These are phyloP conservation scores for Morone saxatilis DNA, from an alignment of 2,113 vertebrate genomes.

Conservation along the genomic window DNA sequence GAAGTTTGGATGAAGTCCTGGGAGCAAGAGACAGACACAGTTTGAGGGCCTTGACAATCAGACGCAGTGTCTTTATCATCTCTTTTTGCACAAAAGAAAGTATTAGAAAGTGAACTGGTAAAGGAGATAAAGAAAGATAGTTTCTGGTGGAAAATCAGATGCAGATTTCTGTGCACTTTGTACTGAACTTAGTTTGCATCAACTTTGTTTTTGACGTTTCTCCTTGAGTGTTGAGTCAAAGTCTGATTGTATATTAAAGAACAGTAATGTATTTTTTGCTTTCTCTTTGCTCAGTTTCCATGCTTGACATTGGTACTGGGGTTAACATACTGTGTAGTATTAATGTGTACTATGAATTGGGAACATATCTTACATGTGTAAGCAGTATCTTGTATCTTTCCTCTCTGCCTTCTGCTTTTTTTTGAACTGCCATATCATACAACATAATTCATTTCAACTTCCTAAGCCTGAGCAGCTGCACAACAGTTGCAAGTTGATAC, in stretches of 20 bases:
- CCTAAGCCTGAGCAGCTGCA: neutral
- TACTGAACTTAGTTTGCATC: neutral
- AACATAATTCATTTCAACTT: neutral
- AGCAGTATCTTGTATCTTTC: neutral
- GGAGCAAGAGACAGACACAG: slow-evolving; percentile 21
- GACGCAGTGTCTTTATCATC: neutral
- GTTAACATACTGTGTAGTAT: too few relatives aligned
- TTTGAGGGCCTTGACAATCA: slow-evolving; percentile 4
- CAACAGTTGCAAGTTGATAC: neutral
- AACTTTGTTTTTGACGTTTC: neutral
- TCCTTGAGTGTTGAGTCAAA: too few relatives aligned
- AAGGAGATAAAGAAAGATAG: slow-evolving; percentile 12
- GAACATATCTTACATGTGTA: neutral
- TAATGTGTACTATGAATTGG: too few relatives aligned
- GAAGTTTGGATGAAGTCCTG: slow-evolving; percentile 42
- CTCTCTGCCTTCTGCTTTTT: neutral
- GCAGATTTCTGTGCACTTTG: neutral
- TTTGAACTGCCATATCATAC: neutral
- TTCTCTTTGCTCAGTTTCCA: neutral
- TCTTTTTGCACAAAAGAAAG: slow-evolving; percentile 18
- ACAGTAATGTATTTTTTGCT: neutral
- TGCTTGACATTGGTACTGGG: too few relatives aligned
- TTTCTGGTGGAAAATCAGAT: neutral
- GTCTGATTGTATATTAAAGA: too few relatives aligned
- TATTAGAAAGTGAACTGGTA: neutral